A percentile compares a stretch with the other conserved stretches of the same genome.
Conservation (phyloP, 1,140 invertebrate genomes). For the Drosophila quadrilineata region DNA sequence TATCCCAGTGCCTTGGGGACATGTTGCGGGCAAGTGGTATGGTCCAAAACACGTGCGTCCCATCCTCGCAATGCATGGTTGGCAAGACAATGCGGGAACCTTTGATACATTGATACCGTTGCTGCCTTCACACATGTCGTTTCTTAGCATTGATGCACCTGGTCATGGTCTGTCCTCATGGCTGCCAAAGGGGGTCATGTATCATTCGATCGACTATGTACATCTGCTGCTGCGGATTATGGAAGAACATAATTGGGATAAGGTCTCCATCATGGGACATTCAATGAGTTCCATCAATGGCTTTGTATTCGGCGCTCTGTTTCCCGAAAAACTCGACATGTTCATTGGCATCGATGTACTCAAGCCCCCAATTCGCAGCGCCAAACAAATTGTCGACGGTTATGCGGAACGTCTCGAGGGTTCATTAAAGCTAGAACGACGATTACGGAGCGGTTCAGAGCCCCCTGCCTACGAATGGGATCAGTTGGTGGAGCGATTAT, state of each 20-base stretch:
- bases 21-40: conserved; percentile 87
- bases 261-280: conserved; percentile 86
- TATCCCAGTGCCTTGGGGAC: conserved; percentile 86
- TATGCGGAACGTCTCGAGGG: conserved; percentile 79
- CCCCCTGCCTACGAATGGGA: conserved; percentile 85
- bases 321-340: conserved; percentile 84
- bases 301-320: conserved; percentile 84
- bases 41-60: conserved; percentile 84
- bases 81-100: conserved; percentile 89
- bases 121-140: conserved; percentile 83
- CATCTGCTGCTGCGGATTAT: conserved; percentile 83
- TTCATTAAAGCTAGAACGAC: conserved; percentile 82
- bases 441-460: conserved; percentile 77
- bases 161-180: conserved; percentile 88
- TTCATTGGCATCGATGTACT: conserved; percentile 85
- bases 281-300: conserved; percentile 85
- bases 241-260: conserved; percentile 86
- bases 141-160: conserved; percentile 87
- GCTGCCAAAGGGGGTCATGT: conserved; percentile 84
- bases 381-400: conserved; percentile 44
- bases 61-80: conserved; percentile 88
- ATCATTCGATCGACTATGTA: conserved; percentile 84
- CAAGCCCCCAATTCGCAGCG: conserved; percentile 82
- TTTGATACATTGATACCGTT: conserved; percentile 87
- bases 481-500: conserved; percentile 83